Percentiles rank a stretch among this genome's conserved stretches.
These are phyloP conservation scores for Gryon sp. DNA, from an alignment of 1,140 invertebrate species.

Conservation along the genomic window DNA sequence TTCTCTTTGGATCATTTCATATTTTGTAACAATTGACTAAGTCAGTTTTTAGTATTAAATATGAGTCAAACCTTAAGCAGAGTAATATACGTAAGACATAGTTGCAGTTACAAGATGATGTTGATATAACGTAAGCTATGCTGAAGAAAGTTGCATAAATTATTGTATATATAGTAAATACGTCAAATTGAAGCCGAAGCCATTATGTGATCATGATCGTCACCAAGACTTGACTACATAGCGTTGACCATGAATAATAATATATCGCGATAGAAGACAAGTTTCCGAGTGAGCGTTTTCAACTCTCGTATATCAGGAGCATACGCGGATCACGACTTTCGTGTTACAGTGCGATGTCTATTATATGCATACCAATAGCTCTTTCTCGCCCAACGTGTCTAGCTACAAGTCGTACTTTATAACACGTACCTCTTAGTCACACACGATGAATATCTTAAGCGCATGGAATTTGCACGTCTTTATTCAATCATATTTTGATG, in stretches of 20 bases:
- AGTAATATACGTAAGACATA: too few species aligned
- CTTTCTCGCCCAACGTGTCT: conserved; percentile 52
- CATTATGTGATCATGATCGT: conserved; percentile 65
- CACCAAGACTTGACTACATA: conserved; percentile 52
- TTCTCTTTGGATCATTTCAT: too few species aligned
- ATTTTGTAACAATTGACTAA: too few species aligned
- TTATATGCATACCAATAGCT: conserved; percentile 65
- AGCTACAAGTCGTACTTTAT: conserved; percentile 56
- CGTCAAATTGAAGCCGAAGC: conserved; percentile 56
- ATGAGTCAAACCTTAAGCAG: too few species aligned
- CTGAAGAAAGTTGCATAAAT: neutral
- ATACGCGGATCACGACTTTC: conserved; percentile 69
- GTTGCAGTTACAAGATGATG: too few species aligned
- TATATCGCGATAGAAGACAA: conserved; percentile 69
- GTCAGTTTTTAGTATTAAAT: too few species aligned
- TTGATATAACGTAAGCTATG: too few species aligned
- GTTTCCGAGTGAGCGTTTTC: conserved; percentile 58
- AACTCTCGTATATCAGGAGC: conserved; percentile 65
- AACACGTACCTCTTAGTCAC: conserved; percentile 38
- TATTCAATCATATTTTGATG: conserved; percentile 13
- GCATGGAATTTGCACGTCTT: conserved; percentile 13
- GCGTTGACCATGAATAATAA: conserved; percentile 70
- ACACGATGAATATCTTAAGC: conserved; percentile 48
- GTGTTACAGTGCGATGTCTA: conserved; percentile 66
- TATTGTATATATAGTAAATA: too few species aligned